Evolutionary conservation across 2,888 invertebrate genomes (phyloP).

Genomic region (Thyatira batis): DNA sequence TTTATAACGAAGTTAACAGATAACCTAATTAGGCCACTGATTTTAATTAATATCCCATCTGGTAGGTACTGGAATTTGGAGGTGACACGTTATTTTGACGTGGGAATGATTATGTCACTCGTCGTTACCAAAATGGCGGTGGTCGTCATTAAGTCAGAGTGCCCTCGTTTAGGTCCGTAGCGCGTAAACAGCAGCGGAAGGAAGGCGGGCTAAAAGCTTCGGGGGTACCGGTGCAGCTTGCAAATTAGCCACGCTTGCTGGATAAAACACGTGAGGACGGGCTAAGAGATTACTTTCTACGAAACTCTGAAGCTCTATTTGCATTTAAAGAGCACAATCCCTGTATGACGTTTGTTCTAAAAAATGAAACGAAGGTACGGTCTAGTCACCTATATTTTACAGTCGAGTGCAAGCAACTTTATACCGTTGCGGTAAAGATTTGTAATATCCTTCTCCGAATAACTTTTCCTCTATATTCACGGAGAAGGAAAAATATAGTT

Average conservation of each 20-base stretch:
- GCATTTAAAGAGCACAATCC: slow-evolving; percentile 18
- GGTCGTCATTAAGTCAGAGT: slow-evolving; percentile 73
- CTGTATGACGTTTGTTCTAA: neutral
- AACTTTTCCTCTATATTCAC: too few species aligned
- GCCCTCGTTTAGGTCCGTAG: slow-evolving; percentile 70
- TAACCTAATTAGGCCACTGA: slow-evolving; percentile 1
- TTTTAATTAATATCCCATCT: slow-evolving; percentile 9
- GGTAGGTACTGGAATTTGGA: neutral
- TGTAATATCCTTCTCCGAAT: too few species aligned
- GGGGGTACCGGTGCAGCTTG: slow-evolving; percentile 58
- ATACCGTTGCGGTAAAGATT: neutral
- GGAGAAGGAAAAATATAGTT: too few species aligned
- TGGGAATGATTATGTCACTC: slow-evolving; percentile 46
- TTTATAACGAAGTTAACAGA: neutral
- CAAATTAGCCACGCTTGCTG: slow-evolving; percentile 72
- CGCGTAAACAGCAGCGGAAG: slow-evolving; percentile 70
- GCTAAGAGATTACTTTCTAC: slow-evolving; percentile 67
- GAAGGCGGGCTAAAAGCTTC: slow-evolving; percentile 71
- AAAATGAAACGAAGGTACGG: neutral
- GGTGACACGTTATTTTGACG: slow-evolving; percentile 24
- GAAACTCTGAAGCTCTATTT: slow-evolving; percentile 44
- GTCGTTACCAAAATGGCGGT: slow-evolving; percentile 65
- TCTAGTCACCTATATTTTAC: neutral
- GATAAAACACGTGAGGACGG: slow-evolving; percentile 60
- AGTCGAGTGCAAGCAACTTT: too few species aligned